Evolutionary conservation across 2,113 vertebrate species (phyloP).

Genomic region (Coreoperca whiteheadi): DNA sequence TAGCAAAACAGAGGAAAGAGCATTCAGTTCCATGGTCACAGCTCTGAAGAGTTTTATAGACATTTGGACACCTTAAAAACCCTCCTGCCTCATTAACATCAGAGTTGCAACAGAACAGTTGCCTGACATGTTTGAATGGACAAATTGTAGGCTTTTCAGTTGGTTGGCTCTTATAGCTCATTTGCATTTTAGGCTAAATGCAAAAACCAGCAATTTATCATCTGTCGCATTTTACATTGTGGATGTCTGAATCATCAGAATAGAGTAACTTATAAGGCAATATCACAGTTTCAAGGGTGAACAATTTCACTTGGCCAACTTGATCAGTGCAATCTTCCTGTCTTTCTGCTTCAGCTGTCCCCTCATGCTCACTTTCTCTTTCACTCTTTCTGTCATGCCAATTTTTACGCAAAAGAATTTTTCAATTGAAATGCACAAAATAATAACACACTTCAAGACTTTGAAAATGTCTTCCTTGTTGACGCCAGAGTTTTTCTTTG

Average conservation of each 20-base stretch:
- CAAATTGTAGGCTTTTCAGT: conserved; percentile 19
- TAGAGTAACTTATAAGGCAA: not conserved
- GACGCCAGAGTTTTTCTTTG: conserved; percentile 58
- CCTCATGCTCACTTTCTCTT: conserved; percentile 9
- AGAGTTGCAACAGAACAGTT: not conserved
- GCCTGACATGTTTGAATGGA: conserved; percentile 19
- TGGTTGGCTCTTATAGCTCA: not conserved
- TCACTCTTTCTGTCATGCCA: conserved; percentile 40
- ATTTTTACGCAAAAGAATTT: conserved; percentile 42
- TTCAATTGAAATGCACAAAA: conserved; percentile 58
- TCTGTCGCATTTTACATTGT: conserved; percentile 39
- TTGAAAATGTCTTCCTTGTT: conserved; percentile 54
- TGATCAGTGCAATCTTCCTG: conserved; percentile 50
- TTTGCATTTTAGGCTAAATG: conserved; percentile 25
- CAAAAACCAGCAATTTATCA: conserved; percentile 24
- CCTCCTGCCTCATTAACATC: not conserved
- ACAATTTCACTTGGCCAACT: conserved; percentile 25
- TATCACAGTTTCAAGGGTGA: conserved; percentile 30
- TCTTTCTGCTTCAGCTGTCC: conserved; percentile 43
- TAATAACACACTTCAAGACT: conserved; percentile 69
- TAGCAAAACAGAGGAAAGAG: not conserved
- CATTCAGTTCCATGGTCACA: not conserved
- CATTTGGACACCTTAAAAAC: not conserved
- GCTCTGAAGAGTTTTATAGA: not conserved
- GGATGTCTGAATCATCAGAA: conserved; percentile 20